These are phyloP conservation scores for Saccopteryx bilineata DNA, from an alignment of 2,113 vertebrate species.

Conservation along the genomic window DNA sequence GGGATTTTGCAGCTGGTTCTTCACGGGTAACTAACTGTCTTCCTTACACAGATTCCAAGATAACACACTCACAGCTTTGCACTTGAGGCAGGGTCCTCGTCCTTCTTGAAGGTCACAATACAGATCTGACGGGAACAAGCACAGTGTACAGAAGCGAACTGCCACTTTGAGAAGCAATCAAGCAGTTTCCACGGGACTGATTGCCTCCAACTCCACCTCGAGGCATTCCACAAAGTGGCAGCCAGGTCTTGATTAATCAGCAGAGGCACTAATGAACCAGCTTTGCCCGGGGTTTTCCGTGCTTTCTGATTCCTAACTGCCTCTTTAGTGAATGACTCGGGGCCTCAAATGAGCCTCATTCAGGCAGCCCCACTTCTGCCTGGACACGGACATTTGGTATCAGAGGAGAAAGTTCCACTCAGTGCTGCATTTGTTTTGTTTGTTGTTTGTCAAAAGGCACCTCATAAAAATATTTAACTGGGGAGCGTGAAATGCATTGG, in stretches of 20 bases:
- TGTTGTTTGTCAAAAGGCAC: background rate
- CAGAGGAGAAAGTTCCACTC: conserved; percentile 25
- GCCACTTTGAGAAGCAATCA: conserved; percentile 81
- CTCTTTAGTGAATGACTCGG: conserved; percentile 66
- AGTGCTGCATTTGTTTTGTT: background rate
- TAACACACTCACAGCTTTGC: background rate
- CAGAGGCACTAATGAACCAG: conserved; percentile 81
- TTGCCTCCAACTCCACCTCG: conserved; percentile 82
- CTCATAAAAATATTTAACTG: conserved; percentile 58
- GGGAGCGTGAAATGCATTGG: background rate
- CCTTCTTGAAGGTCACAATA: conserved; percentile 72
- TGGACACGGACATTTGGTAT: conserved; percentile 39
- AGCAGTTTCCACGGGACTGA: conserved; percentile 68
- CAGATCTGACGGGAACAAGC: conserved; percentile 64
- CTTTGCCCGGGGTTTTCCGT: conserved; percentile 60
- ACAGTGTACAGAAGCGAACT: conserved; percentile 64
- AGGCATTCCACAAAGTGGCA: conserved; percentile 78
- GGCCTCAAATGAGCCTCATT: background rate
- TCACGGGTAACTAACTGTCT: background rate
- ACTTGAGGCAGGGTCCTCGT: conserved; percentile 21
- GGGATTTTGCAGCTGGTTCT: background rate
- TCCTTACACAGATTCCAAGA: background rate
- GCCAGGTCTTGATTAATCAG: conserved; percentile 82
- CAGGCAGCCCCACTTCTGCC: background rate
- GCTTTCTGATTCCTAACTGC: conserved; percentile 78